Evolutionary conservation across 2,888 invertebrate genomes (phyloP).

Genomic region (Malthinus seriepunctatus): DNA sequence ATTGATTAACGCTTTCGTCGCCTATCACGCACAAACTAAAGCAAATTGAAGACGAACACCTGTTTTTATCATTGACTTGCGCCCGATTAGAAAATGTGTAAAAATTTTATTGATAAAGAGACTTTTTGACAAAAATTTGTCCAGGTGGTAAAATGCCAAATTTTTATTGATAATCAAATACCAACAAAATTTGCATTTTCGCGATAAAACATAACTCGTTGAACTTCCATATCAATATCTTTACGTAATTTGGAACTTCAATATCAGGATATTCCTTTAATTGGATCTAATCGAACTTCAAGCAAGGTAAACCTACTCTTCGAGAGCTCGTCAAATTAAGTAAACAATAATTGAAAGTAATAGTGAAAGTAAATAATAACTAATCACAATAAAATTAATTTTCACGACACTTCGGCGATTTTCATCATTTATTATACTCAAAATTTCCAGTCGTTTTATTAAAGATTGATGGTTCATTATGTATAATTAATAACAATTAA

Average conservation of each 20-base stretch:
- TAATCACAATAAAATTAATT: not conserved
- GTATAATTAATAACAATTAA: no score
- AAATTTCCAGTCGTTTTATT: no score
- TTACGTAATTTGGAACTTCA: no score
- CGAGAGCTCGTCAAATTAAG: not conserved
- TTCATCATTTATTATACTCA: no score
- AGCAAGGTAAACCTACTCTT: not conserved
- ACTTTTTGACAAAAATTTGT: slow-evolving; percentile 1
- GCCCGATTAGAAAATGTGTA: slow-evolving; percentile 13
- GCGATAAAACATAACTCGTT: slow-evolving; percentile 11
- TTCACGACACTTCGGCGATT: no score
- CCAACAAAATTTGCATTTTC: slow-evolving; percentile 2
- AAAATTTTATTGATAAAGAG: slow-evolving; percentile 5
- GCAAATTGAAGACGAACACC: slow-evolving; percentile 17
- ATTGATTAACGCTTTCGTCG: slow-evolving; percentile 1
- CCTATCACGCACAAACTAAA: slow-evolving; percentile 15
- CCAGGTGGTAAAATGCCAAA: not conserved
- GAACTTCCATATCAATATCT: slow-evolving; percentile 5
- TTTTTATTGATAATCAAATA: not conserved
- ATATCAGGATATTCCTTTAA: no score
- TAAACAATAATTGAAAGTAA: no score
- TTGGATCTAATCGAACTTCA: no score
- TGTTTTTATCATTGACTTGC: slow-evolving; percentile 17
- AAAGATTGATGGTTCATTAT: no score
- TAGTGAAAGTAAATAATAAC: slow-evolving; percentile 1